Evolutionary conservation across 2,113 vertebrate genomes (phyloP).

Genomic region (Tachuris rubrigastra): DNA sequence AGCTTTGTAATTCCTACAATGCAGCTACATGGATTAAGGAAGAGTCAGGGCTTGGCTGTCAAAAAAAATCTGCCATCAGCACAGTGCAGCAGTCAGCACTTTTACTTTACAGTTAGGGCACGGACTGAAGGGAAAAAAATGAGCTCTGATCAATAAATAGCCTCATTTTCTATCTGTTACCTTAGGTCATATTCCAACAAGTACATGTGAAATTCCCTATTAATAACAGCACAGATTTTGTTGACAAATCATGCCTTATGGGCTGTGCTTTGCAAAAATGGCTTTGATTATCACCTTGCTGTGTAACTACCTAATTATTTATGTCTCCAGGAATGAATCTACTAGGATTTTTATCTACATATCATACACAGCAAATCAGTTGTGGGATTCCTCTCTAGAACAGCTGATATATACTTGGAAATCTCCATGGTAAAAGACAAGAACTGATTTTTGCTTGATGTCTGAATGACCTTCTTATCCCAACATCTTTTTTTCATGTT

Average conservation of each 20-base stretch:
- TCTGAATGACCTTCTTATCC: constrained; percentile 14
- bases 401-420: neutral
- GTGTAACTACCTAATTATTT: neutral
- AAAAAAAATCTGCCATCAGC: constrained; percentile 68
- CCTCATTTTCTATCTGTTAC: constrained; percentile 27
- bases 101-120: constrained; percentile 62
- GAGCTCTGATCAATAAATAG: constrained; percentile 74
- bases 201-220: neutral
- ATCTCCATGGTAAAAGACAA: neutral
- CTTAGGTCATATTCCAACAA: constrained; percentile 9
- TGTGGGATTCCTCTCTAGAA: neutral
- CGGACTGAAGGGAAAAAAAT: constrained; percentile 33
- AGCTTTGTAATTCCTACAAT: constrained; percentile 78
- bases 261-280: neutral
- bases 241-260: neutral
- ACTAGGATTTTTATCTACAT: neutral
- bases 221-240: neutral
- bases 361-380: neutral
- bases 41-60: constrained; percentile 75
- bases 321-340: neutral
- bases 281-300: neutral
- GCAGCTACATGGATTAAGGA: constrained; percentile 73
- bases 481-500: neutral
- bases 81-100: constrained; percentile 72
- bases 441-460: neutral